Conservation (phyloP, 2,888 invertebrate genomes). For the Dasysyrphus albostriatus region DNA sequence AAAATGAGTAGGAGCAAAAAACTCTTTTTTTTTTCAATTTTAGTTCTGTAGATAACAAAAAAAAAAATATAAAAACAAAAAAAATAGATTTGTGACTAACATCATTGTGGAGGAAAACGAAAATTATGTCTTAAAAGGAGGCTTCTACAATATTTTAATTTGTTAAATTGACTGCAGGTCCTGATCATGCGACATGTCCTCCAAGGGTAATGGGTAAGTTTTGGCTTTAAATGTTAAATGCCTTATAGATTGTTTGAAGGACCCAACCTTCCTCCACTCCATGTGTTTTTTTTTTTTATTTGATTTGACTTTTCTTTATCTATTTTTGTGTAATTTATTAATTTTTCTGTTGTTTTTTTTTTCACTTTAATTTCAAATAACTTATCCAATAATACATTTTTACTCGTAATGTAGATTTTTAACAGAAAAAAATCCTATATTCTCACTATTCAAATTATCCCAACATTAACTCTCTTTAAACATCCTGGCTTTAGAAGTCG, state of each 20-base stretch:
- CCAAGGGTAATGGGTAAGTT: conserved; percentile 84
- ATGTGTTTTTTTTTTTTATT: conserved; percentile 29
- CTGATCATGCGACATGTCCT: conserved; percentile 84
- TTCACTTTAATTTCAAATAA: not conserved
- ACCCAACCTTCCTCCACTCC: conserved; percentile 56
- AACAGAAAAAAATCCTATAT: not conserved
- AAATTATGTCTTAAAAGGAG: conserved; percentile 75
- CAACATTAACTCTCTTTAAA: not conserved
- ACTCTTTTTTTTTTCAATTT: conserved; percentile 23
- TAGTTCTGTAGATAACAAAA: conserved; percentile 49
- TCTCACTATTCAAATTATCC: not conserved
- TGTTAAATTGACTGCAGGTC: conserved; percentile 83
- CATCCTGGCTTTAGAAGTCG: no score
- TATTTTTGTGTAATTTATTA: conserved; percentile 15
- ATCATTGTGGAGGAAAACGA: conserved; percentile 77
- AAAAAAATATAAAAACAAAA: no score
- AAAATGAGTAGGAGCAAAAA: conserved; percentile 20
- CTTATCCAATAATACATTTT: not conserved
- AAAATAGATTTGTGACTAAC: conserved; percentile 80
- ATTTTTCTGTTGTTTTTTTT: not conserved
- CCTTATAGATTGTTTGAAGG: conserved; percentile 40
- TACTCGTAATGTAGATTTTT: not conserved
- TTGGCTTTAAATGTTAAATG: conserved; percentile 76
- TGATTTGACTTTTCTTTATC: not conserved
- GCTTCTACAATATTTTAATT: conserved; percentile 77